Evolutionary conservation across 92 coral and sea anemone genomes (phyloP).

Genomic region (Porites cylindrica): DNA sequence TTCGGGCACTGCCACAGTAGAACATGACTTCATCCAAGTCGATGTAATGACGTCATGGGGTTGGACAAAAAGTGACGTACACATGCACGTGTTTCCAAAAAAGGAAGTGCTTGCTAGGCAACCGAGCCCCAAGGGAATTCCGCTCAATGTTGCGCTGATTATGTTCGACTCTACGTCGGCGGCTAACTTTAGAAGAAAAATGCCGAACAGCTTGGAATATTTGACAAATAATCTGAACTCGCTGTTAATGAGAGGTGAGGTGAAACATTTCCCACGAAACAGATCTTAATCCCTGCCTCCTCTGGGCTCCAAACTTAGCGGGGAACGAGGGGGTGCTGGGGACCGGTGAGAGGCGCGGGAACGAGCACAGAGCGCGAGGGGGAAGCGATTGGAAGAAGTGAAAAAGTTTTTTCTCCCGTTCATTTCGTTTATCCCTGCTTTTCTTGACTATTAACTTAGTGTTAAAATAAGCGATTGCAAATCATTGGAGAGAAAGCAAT

Average conservation of each 20-base stretch:
- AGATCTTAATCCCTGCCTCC: too few relatives aligned
- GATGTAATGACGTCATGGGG: conserved; percentile 57
- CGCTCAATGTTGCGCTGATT: conserved; percentile 70
- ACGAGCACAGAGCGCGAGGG: too few relatives aligned
- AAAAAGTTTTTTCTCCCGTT: too few relatives aligned
- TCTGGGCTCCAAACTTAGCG: too few relatives aligned
- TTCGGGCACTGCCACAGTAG: conserved; percentile 56
- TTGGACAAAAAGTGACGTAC: conserved; percentile 44
- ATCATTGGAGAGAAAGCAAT: too few relatives aligned
- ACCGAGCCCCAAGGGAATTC: conserved; percentile 58
- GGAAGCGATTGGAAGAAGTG: too few relatives aligned
- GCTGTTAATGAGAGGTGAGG: neutral
- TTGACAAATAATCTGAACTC: neutral
- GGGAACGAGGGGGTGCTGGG: too few relatives aligned
- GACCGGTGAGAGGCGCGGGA: too few relatives aligned
- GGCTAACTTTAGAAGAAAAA: neutral
- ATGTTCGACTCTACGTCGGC: conserved; percentile 79
- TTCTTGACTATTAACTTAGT: too few relatives aligned
- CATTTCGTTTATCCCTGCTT: too few relatives aligned
- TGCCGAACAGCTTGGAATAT: neutral
- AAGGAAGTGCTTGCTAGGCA: neutral
- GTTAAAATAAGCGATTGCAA: too few relatives aligned
- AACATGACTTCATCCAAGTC: conserved; percentile 78
- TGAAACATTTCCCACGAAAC: neutral
- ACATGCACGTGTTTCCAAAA: neutral